Evolutionary conservation across 2,113 vertebrate species (phyloP).

Genomic region (Stigmatopora argus): DNA sequence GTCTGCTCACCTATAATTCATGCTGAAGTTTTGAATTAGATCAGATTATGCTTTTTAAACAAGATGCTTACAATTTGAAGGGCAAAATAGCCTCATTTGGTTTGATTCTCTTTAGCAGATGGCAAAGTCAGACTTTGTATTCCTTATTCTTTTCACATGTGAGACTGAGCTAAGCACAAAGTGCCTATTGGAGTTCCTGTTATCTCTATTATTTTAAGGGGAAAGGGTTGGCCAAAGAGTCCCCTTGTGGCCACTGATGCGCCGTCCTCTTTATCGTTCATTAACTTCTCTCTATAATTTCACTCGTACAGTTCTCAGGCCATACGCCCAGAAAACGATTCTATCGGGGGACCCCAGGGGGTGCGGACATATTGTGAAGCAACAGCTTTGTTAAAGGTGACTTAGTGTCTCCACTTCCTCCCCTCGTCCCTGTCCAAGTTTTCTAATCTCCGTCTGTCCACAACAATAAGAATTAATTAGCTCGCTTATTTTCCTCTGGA

Average conservation of each 20-base stretch:
- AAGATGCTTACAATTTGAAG: neutral
- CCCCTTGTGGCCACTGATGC: slow-evolving; percentile 59
- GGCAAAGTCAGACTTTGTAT: neutral
- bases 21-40: neutral
- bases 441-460: slow-evolving; percentile 96
- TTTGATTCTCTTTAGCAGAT: neutral
- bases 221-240: slow-evolving; percentile 42
- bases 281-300: slow-evolving; percentile 77
- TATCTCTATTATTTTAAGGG: slow-evolving; percentile 41
- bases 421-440: slow-evolving; percentile 49
- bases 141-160: slow-evolving; percentile 14
- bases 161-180: neutral
- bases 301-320: slow-evolving; percentile 46
- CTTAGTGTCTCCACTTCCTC: slow-evolving; percentile 72
- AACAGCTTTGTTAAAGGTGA: slow-evolving; percentile 86
- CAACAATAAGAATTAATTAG: slow-evolving; percentile 99
- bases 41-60: neutral
- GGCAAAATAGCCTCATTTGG: neutral
- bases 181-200: slow-evolving; percentile 35
- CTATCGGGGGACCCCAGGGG: slow-evolving; percentile 36
- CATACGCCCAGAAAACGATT: slow-evolving; percentile 63
- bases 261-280: slow-evolving; percentile 77
- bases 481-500: slow-evolving; percentile 90
- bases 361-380: slow-evolving; percentile 77
- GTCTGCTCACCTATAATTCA: neutral